Evolutionary conservation across 2,888 invertebrate genomes (phyloP).

Genomic region (Sussaba pulchella): DNA sequence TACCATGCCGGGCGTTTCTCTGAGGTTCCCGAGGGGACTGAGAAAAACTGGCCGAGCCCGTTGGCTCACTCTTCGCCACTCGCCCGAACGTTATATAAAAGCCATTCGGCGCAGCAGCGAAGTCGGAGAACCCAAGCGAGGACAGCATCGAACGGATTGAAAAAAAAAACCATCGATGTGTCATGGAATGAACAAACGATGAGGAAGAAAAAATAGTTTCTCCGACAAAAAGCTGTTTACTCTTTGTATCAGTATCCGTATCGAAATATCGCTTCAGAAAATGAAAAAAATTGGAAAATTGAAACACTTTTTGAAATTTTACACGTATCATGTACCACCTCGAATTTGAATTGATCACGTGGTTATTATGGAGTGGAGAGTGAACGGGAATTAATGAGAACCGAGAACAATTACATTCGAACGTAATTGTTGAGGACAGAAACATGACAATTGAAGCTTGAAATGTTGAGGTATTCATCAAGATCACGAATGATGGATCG

Average conservation of each 20-base stretch:
- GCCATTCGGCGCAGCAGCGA: conserved; percentile 16
- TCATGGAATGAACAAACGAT: neutral
- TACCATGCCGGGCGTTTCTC: conserved; percentile 72
- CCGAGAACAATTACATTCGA: conserved; percentile 72
- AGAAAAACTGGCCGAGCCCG: conserved; percentile 65
- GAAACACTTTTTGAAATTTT: neutral
- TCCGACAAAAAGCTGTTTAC: neutral
- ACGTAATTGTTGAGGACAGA: conserved; percentile 79
- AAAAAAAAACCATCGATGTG: neutral
- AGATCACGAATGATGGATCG: conserved; percentile 37
- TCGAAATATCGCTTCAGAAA: neutral
- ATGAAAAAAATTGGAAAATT: neutral
- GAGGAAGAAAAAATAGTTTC: neutral
- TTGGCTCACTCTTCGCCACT: neutral
- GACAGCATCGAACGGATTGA: neutral
- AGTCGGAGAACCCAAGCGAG: conserved; percentile 64
- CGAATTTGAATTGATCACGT: no score
- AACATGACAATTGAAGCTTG: conserved; percentile 26
- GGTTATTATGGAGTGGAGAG: no score
- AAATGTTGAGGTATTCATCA: conserved; percentile 14
- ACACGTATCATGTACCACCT: no score
- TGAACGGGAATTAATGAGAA: neutral
- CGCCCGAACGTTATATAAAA: conserved; percentile 17
- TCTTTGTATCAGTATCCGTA: no score
- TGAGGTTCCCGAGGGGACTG: conserved; percentile 49